Percentiles rank a stretch among this genome's conserved stretches.
Evolutionary conservation across 2,113 vertebrate species (phyloP).

Genomic region (Carettochelys insculpta): DNA sequence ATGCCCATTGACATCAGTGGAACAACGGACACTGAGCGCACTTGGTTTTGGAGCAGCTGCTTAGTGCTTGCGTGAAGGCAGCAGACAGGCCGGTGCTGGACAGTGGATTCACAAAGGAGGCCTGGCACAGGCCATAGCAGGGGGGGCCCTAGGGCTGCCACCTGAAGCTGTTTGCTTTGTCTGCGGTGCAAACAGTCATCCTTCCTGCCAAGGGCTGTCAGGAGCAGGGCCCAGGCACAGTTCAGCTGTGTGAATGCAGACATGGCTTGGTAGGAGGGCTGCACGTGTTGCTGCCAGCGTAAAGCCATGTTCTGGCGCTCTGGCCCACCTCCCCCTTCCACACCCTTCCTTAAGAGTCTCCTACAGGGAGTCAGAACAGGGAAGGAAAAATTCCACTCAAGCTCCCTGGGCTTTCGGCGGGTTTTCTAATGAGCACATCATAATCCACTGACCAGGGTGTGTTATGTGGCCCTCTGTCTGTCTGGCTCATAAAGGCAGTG

Average conservation of each 20-base stretch:
- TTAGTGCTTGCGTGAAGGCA: not conserved
- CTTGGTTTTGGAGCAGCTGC: not conserved
- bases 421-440: not conserved
- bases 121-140: not conserved
- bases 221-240: not conserved
- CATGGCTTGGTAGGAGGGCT: not conserved
- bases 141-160: not conserved
- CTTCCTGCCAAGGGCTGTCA: fast-evolving
- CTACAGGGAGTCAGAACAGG: not conserved
- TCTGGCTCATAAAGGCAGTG: not conserved
- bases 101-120: not conserved
- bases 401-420: not conserved
- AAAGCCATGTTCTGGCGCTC: not conserved
- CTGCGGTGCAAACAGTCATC: not conserved
- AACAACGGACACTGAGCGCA: not conserved
- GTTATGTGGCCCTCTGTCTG: not conserved
- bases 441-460: not conserved
- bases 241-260: not conserved
- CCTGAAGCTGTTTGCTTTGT: not conserved
- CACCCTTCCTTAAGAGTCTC: not conserved
- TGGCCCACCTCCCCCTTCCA: not conserved
- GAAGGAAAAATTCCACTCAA: not conserved
- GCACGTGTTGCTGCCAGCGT: not conserved
- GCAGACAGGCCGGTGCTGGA: not conserved
- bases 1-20: not conserved